These are phyloP conservation scores for Cotesia glomerata DNA, from an alignment of 1,140 invertebrate genomes.

Conservation along the genomic window DNA sequence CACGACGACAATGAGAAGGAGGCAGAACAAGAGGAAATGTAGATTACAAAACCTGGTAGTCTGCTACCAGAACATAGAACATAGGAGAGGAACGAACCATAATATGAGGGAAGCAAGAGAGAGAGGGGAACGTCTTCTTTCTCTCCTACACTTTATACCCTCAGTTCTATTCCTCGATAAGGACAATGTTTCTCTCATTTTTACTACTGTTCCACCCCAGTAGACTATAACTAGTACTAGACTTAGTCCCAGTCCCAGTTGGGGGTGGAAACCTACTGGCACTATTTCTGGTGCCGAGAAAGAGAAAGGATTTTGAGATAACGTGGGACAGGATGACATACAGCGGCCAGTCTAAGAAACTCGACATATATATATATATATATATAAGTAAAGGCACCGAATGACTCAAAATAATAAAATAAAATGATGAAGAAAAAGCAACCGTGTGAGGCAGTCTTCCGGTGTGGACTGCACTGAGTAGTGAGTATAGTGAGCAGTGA, in stretches of 20 bases:
- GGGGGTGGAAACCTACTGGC: no score
- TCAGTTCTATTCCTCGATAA: conserved; percentile 19
- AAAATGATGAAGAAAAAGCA: conserved; percentile 10
- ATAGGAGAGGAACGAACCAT: no score
- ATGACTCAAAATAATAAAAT: no score
- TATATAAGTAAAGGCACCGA: neutral
- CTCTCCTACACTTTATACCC: neutral
- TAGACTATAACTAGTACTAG: conserved; percentile 2
- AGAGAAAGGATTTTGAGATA: conserved; percentile 30
- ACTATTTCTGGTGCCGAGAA: neutral
- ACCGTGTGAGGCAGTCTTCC: conserved; percentile 17
- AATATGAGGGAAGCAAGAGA: no score
- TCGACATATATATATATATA: neutral
- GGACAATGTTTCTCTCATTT: conserved; percentile 18
- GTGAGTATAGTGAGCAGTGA: conserved; percentile 12
- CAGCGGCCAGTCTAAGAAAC: conserved; percentile 23
- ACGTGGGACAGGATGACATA: conserved; percentile 26
- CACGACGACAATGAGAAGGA: no score
- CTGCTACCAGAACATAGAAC: no score
- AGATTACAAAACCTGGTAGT: no score
- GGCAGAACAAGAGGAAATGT: no score
- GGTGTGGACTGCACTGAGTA: neutral
- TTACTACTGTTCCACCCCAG: neutral
- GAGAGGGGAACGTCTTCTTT: neutral
- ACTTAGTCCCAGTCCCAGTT: no score